These are phyloP conservation scores for Bembecia ichneumoniformis DNA, from an alignment of 2,888 invertebrate species.

Conservation along the genomic window DNA sequence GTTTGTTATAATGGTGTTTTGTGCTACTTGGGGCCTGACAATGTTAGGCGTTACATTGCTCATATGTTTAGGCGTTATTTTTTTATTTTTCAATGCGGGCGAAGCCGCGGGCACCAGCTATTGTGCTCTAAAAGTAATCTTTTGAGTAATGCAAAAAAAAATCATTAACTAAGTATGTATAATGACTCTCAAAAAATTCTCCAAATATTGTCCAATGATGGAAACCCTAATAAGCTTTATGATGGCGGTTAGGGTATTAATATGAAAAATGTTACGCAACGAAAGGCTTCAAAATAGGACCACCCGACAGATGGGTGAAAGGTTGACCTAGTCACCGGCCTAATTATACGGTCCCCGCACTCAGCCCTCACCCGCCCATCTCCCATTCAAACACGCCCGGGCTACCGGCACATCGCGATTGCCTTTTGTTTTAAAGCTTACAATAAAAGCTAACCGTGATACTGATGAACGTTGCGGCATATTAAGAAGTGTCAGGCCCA, in stretches of 20 bases:
- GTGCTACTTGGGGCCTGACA: too few species aligned
- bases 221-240: background rate
- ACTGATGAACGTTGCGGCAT: too few species aligned
- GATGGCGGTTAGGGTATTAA: background rate
- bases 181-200: background rate
- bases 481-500: too few species aligned
- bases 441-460: too few species aligned
- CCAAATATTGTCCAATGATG: background rate
- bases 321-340: slow-evolving; percentile 21
- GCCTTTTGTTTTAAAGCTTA: background rate
- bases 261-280: background rate
- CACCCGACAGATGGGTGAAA: slow-evolving; percentile 7
- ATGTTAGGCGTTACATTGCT: too few species aligned
- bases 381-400: background rate
- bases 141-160: too few species aligned
- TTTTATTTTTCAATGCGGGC: too few species aligned
- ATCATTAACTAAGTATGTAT: too few species aligned
- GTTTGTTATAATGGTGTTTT: too few species aligned
- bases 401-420: background rate
- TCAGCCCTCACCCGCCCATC: background rate
- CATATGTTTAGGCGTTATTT: too few species aligned
- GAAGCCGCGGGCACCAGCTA: too few species aligned
- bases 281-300: background rate
- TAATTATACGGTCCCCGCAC: slow-evolving; percentile 25
- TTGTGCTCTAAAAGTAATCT: too few species aligned